Conservation (phyloP, 1,140 invertebrate species). For the Bilobella aurantiaca region DNA sequence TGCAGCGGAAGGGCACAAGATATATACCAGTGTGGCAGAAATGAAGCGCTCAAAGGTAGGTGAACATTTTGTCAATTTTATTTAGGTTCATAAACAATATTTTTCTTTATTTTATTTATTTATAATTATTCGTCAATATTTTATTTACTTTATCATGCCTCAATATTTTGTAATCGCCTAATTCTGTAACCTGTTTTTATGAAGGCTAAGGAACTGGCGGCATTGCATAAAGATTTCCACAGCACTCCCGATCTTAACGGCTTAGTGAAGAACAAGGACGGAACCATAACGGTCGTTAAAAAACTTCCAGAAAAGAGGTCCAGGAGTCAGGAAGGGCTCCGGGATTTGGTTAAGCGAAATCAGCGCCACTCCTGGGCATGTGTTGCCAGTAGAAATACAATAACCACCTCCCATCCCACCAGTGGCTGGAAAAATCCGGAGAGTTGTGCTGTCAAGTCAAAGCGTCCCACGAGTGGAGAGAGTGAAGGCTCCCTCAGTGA, state of each 20-base stretch:
- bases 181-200: too few relatives aligned
- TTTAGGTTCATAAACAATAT: too few relatives aligned
- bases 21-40: constrained; percentile 87
- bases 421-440: not conserved
- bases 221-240: constrained; percentile 70
- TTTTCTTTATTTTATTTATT: too few relatives aligned
- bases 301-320: constrained; percentile 32
- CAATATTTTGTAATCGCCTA: too few relatives aligned
- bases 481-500: constrained; percentile 25
- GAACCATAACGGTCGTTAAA: constrained; percentile 17
- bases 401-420: too few relatives aligned
- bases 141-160: too few relatives aligned
- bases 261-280: constrained; percentile 2
- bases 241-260: constrained; percentile 66
- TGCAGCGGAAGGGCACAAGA: constrained; percentile 48
- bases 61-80: not conserved
- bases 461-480: constrained; percentile 4
- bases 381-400: constrained; percentile 31
- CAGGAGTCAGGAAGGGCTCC: constrained; percentile 42
- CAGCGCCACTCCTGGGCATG: constrained; percentile 39
- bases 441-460: not conserved
- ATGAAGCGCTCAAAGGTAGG: constrained; percentile 75
- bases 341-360: constrained; percentile 35
- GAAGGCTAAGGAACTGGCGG: constrained; percentile 31
- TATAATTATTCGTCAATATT: too few relatives aligned